Evolutionary conservation across 2,797 vertebrate genomes (phyloP).

Genomic region (Pseudotriccus pelzelni): DNA sequence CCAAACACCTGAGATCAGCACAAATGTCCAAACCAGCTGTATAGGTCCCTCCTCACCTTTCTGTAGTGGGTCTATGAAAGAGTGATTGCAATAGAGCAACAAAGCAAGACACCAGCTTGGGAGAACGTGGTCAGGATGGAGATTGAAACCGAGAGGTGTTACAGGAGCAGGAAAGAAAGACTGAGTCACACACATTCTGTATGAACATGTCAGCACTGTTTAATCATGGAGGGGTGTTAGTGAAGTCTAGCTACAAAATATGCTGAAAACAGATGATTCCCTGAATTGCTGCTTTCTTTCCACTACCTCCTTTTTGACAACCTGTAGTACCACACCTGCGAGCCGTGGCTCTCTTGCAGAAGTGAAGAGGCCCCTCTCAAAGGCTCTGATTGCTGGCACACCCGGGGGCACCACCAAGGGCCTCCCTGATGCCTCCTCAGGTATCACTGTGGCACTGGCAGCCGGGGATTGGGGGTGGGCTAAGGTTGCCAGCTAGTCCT

Average conservation of each 20-base stretch:
- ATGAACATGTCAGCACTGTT: not conserved
- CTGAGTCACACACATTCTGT: rapidly evolving
- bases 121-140: rapidly evolving
- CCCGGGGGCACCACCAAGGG: not conserved
- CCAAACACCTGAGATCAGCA: not conserved
- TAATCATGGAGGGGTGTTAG: too few relatives aligned
- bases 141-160: not conserved
- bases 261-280: not conserved
- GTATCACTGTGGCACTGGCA: not conserved
- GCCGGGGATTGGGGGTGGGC: not conserved
- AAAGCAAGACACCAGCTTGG: not conserved
- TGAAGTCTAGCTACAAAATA: not conserved
- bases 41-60: not conserved
- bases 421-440: not conserved
- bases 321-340: not conserved
- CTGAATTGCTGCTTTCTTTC: not conserved
- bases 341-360: not conserved
- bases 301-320: not conserved
- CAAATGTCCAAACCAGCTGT: not conserved
- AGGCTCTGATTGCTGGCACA: not conserved
- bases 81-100: not conserved
- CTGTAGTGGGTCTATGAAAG: not conserved
- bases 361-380: not conserved
- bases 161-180: not conserved
- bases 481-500: not conserved